Conservation (phyloP, 1,140 invertebrate genomes). For the Argopecten irradians region DNA sequence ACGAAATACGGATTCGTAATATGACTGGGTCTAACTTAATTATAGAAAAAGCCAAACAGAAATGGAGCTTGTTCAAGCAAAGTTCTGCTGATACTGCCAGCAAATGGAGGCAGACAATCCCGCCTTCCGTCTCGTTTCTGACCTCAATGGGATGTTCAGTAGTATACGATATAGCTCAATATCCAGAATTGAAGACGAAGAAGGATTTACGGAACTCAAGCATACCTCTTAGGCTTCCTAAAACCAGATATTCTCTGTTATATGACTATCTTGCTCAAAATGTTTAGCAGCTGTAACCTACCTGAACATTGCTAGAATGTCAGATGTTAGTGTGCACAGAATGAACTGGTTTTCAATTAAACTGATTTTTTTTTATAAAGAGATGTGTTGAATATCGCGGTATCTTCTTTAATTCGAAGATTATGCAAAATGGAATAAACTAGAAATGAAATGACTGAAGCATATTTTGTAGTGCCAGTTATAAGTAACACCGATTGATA, state of each 20-base stretch:
- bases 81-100: not conserved
- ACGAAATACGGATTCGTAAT: not conserved
- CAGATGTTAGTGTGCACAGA: too few relatives aligned
- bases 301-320: too few relatives aligned
- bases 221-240: not conserved
- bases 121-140: not conserved
- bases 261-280: not conserved
- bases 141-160: not conserved
- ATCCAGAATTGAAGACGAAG: not conserved
- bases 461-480: too few relatives aligned
- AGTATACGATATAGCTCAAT: not conserved
- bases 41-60: not conserved
- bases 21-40: not conserved
- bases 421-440: too few relatives aligned
- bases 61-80: not conserved
- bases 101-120: not conserved
- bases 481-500: too few relatives aligned
- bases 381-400: too few relatives aligned
- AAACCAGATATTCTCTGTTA: not conserved
- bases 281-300: too few relatives aligned
- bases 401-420: too few relatives aligned
- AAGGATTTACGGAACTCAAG: not conserved
- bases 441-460: too few relatives aligned
- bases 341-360: too few relatives aligned
- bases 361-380: too few relatives aligned